These are phyloP conservation scores for Plagiodera versicolora DNA, from an alignment of 2,888 invertebrate genomes.

Conservation along the genomic window DNA sequence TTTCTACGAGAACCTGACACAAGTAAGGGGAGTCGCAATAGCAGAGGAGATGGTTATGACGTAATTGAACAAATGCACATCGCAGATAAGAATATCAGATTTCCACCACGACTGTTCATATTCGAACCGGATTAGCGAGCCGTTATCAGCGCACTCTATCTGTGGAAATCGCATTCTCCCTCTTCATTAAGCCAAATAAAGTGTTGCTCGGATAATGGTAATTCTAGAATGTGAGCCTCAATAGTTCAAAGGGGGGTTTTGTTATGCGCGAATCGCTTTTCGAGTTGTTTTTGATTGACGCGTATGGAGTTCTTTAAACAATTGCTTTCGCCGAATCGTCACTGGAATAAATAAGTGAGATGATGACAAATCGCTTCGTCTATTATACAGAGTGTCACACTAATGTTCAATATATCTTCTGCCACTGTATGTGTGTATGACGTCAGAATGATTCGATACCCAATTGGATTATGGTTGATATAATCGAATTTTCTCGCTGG, in stretches of 20 bases:
- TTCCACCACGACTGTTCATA: slow-evolving; percentile 38
- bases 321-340: too few relatives aligned
- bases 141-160: slow-evolving; percentile 46
- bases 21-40: slow-evolving; percentile 22
- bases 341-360: too few relatives aligned
- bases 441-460: too few relatives aligned
- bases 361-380: too few relatives aligned
- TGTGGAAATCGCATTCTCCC: slow-evolving; percentile 29
- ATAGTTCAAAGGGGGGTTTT: not conserved
- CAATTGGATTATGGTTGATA: too few relatives aligned
- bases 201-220: slow-evolving; percentile 22
- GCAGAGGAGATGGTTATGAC: slow-evolving; percentile 35
- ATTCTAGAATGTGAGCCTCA: slow-evolving; percentile 18
- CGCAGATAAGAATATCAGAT: slow-evolving; percentile 45
- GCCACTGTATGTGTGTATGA: too few relatives aligned
- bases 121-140: slow-evolving; percentile 45
- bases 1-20: slow-evolving; percentile 4
- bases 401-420: too few relatives aligned
- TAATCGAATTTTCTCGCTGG: too few relatives aligned
- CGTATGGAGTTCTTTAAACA: slow-evolving; percentile 20
- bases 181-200: slow-evolving; percentile 21
- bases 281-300: not conserved
- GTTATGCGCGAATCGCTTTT: slow-evolving; percentile 4
- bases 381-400: too few relatives aligned
- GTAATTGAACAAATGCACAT: slow-evolving; percentile 43